Conservation (phyloP, 2,113 vertebrate genomes). For the Tricholaema leucomelas region DNA sequence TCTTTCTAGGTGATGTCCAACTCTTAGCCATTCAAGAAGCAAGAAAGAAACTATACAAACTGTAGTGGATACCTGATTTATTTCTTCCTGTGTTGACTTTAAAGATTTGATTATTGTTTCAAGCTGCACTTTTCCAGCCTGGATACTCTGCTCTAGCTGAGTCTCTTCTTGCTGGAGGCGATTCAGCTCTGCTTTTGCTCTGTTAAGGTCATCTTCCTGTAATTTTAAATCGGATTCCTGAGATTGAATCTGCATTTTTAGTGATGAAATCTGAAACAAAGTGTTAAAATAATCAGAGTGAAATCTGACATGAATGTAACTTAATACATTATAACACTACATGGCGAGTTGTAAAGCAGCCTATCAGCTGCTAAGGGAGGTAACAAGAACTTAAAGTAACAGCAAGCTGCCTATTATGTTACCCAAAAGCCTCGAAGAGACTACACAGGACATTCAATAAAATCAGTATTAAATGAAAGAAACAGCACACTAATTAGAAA, state of each 20-base stretch:
- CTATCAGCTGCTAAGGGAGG: neutral
- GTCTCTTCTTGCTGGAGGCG: slow-evolving; percentile 92
- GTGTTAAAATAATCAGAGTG: neutral
- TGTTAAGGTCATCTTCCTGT: slow-evolving; percentile 93
- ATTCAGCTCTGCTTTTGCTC: slow-evolving; percentile 89
- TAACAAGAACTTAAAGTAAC: neutral
- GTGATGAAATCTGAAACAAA: slow-evolving; percentile 85
- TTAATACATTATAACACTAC: neutral
- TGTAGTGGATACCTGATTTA: slow-evolving; percentile 85
- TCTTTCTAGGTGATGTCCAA: neutral
- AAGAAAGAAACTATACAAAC: neutral
- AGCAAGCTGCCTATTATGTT: neutral
- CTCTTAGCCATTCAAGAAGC: neutral
- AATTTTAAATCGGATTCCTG: slow-evolving; percentile 92
- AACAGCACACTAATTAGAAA: neutral
- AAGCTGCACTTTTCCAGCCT: slow-evolving; percentile 91
- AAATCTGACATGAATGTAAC: neutral
- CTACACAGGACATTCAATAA: neutral
- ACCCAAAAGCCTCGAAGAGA: neutral
- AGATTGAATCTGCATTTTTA: slow-evolving; percentile 93
- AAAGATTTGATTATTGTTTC: slow-evolving; percentile 97
- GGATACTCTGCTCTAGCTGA: slow-evolving; percentile 94
- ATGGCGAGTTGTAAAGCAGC: neutral
- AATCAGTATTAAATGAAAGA: neutral
- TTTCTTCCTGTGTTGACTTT: slow-evolving; percentile 95